A percentile compares a stretch with the other conserved stretches of the same genome.
These are phyloP conservation scores for Atherinomorus stipes DNA, from an alignment of 2,113 vertebrate species.

Conservation along the genomic window DNA sequence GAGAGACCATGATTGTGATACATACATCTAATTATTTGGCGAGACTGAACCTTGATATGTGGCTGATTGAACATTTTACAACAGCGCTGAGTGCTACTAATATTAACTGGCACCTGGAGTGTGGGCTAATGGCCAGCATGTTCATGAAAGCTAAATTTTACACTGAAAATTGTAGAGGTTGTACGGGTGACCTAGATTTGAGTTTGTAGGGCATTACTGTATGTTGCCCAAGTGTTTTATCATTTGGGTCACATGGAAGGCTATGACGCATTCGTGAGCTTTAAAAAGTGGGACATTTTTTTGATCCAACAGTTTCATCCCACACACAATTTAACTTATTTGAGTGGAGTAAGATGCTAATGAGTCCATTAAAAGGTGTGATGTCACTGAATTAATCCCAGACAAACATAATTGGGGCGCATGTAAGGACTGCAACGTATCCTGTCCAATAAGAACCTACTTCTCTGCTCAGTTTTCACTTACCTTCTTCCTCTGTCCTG, in stretches of 20 bases:
- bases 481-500: no score
- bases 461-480: no score
- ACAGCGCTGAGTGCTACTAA: background rate
- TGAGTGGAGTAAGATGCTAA: background rate
- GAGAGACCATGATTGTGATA: conserved; percentile 13
- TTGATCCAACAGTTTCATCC: conserved; percentile 1
- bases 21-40: conserved; percentile 35
- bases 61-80: conserved; percentile 18
- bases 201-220: conserved; percentile 10
- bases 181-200: conserved; percentile 57
- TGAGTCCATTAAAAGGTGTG: background rate
- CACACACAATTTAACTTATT: background rate
- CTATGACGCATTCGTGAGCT: conserved; percentile 17
- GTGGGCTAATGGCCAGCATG: background rate
- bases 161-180: background rate
- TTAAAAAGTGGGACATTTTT: conserved; percentile 35
- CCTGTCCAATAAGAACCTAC: no score
- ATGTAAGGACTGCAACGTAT: background rate
- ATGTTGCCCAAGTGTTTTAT: conserved; percentile 18
- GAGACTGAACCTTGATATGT: background rate
- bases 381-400: background rate
- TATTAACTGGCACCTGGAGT: background rate
- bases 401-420: background rate
- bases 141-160: background rate
- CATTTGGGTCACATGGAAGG: conserved; percentile 39